Conservation (phyloP, 2,113 vertebrate genomes). For the Mobula birostris region DNA sequence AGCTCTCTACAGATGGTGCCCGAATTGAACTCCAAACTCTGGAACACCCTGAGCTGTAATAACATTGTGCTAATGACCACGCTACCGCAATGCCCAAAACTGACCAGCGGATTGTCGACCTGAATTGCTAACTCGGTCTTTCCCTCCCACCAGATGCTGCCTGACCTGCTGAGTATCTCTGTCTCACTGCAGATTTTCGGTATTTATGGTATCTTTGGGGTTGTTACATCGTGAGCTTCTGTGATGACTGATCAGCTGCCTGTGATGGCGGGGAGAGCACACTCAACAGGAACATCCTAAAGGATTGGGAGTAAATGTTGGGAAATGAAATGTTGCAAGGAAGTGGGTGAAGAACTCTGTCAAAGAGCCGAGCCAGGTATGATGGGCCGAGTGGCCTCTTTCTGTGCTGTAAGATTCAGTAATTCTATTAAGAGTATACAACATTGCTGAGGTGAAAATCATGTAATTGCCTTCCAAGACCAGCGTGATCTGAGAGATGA, state of each 20-base stretch:
- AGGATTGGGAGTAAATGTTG: not conserved
- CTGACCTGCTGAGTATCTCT: too few species aligned
- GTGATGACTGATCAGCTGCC: not conserved
- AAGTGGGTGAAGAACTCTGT: not conserved
- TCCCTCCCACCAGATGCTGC: too few species aligned
- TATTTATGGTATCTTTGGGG: too few species aligned
- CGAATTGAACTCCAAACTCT: too few species aligned
- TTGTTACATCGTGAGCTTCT: not conserved
- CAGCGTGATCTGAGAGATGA: not conserved
- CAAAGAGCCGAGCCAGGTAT: not conserved
- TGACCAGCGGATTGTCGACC: too few species aligned
- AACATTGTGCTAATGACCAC: too few species aligned
- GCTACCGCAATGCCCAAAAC: too few species aligned
- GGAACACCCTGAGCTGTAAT: too few species aligned
- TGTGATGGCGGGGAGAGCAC: not conserved
- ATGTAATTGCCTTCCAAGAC: not conserved
- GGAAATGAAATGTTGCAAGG: not conserved
- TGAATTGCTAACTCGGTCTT: too few species aligned
- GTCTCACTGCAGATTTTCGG: too few species aligned
- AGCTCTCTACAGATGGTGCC: too few species aligned
- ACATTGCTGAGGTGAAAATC: not conserved
- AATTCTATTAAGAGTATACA: not conserved
- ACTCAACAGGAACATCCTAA: not conserved
- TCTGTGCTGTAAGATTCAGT: not conserved
- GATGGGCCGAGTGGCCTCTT: not conserved